Percentiles rank a stretch among this genome's conserved stretches.
These are phyloP conservation scores for Phataginus tetradactyla DNA, from an alignment of 2,797 vertebrate species.

Conservation along the genomic window DNA sequence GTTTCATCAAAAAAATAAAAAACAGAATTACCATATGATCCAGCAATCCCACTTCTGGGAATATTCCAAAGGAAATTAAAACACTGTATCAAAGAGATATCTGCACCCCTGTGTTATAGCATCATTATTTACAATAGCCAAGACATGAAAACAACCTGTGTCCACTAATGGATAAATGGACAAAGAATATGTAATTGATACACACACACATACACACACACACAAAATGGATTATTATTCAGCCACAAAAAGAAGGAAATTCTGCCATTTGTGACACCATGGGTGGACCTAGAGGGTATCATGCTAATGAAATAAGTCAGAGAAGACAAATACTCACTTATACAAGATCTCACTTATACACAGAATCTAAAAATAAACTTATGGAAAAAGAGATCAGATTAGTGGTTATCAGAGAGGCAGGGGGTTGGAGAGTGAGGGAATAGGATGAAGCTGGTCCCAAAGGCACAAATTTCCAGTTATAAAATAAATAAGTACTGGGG, in stretches of 20 bases:
- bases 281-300: background rate
- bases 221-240: background rate
- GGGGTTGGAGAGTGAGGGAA: background rate
- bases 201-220: no score
- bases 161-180: background rate
- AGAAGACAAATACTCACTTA: background rate
- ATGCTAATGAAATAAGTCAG: background rate
- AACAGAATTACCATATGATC: background rate
- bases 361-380: background rate
- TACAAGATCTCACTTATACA: background rate
- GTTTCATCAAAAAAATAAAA: background rate
- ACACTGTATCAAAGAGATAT: background rate
- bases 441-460: background rate
- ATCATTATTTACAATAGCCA: background rate
- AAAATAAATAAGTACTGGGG: background rate
- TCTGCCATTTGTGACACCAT: background rate
- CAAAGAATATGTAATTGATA: background rate
- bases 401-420: background rate
- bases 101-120: background rate
- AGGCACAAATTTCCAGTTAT: background rate
- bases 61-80: background rate
- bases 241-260: background rate
- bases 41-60: background rate
- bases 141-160: background rate
- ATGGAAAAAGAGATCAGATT: background rate